Evolutionary conservation across 2,797 vertebrate species (phyloP), one percentile per base, ranked within the genome.

Genomic region (Argya squamiceps): DNA sequence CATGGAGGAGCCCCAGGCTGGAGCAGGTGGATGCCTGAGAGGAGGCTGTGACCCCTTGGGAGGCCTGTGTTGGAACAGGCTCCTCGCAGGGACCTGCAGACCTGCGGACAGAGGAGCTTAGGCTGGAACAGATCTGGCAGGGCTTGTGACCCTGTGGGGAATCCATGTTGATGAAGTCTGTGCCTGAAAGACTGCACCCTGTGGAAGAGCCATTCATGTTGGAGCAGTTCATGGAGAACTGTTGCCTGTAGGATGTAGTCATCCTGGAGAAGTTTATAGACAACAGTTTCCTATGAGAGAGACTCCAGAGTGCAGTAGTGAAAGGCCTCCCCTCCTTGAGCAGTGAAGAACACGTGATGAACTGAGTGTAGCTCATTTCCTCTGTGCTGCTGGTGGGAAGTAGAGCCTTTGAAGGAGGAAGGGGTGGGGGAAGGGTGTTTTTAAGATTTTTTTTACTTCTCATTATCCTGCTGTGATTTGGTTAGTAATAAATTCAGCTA

Each of bases 141-240:
- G n/a, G 10, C 7, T 23, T 43, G 36, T 19, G 50, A n/a, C 9
- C 22, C 13, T 44, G 12, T 32, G 36, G 26, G 15, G 8, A 15
- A 47, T 3, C 14, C 22, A 8, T 2, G 2, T 3, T 53, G 34
- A 7, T 17, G 9, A 3, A 34, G 20, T 9, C 34, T 52, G 12
- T 59, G 37, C n/a, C 71, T 39, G 23, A 29, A 44, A n/a, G 39
- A 68, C 15, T 60, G 20, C 23, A 20, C 7, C 7, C 29, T 10
- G 9, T 24, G 9, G 7, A 37, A 46, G 7, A 52, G 15, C 1
- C 3, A 46, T 9, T 20, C 7, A 0, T 2, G 1, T 4, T 12
- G 5, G 2, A 39, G 17, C 17, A 34, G 17, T 22, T 67, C 0
- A 3, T 30, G 15, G 21, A 30, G 29, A n/a, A 11, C 20, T 5